Evolutionary conservation across 2,797 vertebrate species (phyloP), one percentile per base, ranked within the genome.

Genomic region (Hapalemur alaotrensis): DNA sequence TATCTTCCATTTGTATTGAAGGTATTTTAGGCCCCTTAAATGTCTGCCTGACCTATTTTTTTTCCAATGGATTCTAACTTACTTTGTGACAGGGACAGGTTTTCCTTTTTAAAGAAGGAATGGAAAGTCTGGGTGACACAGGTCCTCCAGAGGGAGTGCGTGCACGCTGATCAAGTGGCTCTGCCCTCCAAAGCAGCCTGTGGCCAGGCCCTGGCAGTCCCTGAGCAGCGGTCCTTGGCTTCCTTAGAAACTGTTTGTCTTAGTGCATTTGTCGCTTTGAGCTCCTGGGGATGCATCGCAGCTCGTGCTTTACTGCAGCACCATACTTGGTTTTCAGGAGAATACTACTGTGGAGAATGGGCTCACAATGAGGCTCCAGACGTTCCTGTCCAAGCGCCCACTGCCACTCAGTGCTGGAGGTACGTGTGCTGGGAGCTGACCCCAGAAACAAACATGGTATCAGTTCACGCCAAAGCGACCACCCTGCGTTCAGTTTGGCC

Each of bases 371-470:
- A 98, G 99, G 96, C 99, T 99, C 73, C 99, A 99, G 93, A 99
- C 99, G 10, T 99, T 99, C 95, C 97, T 99, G 93, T 99, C 98
- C 92, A 99, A 99, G 95, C 99, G 99, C n/a, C 98, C 99, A 0
- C 97, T 99, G 87, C 98, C 99, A 4, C 98, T 99, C 22, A 98
- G 83, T 54, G 98, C 96, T 57, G 98, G 97, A 99, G 99, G 99
- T 99, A 98, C 98, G 87, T 97, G 38, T 78, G 75, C 52, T 1
- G 14, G 35, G n/a, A 2, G 1, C 25, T 46, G 8, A 2, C 12
- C 54, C 46, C 1, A 3, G 11, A 70, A 17, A 8, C 14, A 12
- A 30, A 50, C 1, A 0, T 5, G 25, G 17, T 14, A 0, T 50
- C 25, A 2, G 28, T 63, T 28, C 18, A 7, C 18, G 35, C 72